These are phyloP conservation scores for Mnemiopsis leidyi DNA, from an alignment of 37 sponge, comb jelly and placozoan species.

Conservation along the genomic window DNA sequence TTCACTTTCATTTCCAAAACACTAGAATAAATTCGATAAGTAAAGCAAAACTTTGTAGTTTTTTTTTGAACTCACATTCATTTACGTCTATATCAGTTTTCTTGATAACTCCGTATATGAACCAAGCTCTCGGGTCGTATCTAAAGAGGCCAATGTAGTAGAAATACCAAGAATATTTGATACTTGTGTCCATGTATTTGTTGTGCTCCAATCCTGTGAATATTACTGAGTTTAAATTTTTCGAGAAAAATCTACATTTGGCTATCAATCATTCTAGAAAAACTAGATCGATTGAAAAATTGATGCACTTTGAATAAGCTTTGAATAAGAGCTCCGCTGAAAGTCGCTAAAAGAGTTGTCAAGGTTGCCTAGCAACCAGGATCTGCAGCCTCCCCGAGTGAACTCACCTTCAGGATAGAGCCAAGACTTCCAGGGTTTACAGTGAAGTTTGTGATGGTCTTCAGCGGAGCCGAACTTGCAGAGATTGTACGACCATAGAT, in stretches of 20 bases:
- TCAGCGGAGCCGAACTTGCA: not conserved
- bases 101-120: not conserved
- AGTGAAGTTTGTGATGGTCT: not conserved
- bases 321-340: too few relatives aligned
- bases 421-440: not conserved
- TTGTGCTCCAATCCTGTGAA: not conserved
- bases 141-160: conserved; percentile 4
- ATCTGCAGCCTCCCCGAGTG: too few relatives aligned
- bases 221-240: too few relatives aligned
- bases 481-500: not conserved
- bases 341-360: too few relatives aligned
- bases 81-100: not conserved
- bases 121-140: conserved; percentile 1
- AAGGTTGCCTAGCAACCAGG: too few relatives aligned
- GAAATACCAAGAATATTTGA: not conserved
- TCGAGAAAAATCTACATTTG: not conserved
- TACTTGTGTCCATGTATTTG: conserved; percentile 9
- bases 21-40: too few relatives aligned
- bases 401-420: not conserved
- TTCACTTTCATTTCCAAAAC: too few relatives aligned
- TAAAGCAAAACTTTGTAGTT: too few relatives aligned
- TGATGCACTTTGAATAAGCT: too few relatives aligned
- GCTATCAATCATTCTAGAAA: not conserved
- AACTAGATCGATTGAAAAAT: too few relatives aligned
- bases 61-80: not conserved